Percentiles rank a stretch among this genome's conserved stretches.
phyloP scores from a whole-genome alignment of 1,140 invertebrate species.

The Holcopasites calliopsidis region DNA sequence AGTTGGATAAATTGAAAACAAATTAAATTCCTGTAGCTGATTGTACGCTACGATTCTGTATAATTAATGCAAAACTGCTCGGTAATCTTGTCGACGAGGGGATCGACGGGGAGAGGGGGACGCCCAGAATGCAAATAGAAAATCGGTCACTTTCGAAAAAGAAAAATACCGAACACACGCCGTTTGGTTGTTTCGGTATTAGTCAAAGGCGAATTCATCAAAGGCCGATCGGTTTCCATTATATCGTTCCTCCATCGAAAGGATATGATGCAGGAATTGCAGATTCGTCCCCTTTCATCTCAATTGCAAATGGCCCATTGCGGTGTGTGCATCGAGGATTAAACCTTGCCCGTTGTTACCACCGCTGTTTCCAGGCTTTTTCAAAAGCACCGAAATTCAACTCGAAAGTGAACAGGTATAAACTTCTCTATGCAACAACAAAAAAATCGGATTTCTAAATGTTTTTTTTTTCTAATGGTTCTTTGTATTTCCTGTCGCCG shows the following conservation, averaged over 20 bases:
- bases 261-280: conserved; percentile 19
- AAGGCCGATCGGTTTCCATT: conserved; percentile 26
- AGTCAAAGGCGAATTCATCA: background rate
- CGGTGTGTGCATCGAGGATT: background rate
- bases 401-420: too few relatives aligned
- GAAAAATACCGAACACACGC: background rate
- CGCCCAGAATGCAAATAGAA: conserved; percentile 16
- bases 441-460: background rate
- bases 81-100: conserved; percentile 33
- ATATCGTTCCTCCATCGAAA: conserved; percentile 22
- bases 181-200: too few relatives aligned
- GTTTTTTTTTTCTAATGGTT: background rate
- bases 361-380: background rate
- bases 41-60: conserved; percentile 17
- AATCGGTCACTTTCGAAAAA: conserved; percentile 5
- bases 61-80: conserved; percentile 62
- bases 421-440: too few relatives aligned
- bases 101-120: background rate
- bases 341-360: background rate
- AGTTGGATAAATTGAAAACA: conserved; percentile 59
- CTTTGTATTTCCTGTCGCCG: background rate
- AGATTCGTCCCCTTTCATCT: conserved; percentile 11
- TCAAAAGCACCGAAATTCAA: background rate
- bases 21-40: conserved; percentile 59
- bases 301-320: conserved; percentile 34